Evolutionary conservation across 1,140 invertebrate genomes (phyloP).

Genomic region (Rhynchophorus ferrugineus): DNA sequence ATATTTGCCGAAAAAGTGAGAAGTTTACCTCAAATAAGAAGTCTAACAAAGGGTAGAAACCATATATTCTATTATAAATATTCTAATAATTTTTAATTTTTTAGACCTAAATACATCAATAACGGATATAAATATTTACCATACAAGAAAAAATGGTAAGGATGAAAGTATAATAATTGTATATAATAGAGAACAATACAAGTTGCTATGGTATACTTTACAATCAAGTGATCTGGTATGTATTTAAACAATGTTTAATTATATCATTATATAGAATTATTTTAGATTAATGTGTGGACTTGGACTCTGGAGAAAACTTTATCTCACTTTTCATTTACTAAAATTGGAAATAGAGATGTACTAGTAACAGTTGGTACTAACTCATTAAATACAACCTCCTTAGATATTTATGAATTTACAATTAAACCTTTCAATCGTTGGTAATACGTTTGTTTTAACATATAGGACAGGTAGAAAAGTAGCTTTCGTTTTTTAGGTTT

Average conservation of each 20-base stretch:
- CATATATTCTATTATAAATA: too few relatives aligned
- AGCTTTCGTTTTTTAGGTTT: conserved; percentile 10
- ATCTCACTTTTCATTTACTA: conserved; percentile 1
- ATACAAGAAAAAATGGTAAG: conserved; percentile 3
- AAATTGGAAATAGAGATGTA: conserved; percentile 1
- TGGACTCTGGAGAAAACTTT: conserved; percentile 2
- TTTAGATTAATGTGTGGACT: conserved; percentile 8
- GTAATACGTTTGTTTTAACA: background rate
- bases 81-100: conserved; percentile 1
- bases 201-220: background rate
- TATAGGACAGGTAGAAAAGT: background rate
- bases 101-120: background rate
- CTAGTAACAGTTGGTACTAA: background rate
- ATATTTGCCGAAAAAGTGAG: conserved; percentile 4
- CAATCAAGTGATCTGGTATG: background rate
- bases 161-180: background rate
- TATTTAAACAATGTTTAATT: background rate
- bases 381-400: background rate
- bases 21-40: conserved; percentile 1
- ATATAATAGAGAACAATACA: background rate
- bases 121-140: background rate
- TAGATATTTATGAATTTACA: conserved; percentile 4
- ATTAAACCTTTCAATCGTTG: background rate
- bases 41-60: background rate
- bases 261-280: background rate